Conservation (phyloP, 2,113 vertebrate genomes). For the Otolemur garnettii region DNA sequence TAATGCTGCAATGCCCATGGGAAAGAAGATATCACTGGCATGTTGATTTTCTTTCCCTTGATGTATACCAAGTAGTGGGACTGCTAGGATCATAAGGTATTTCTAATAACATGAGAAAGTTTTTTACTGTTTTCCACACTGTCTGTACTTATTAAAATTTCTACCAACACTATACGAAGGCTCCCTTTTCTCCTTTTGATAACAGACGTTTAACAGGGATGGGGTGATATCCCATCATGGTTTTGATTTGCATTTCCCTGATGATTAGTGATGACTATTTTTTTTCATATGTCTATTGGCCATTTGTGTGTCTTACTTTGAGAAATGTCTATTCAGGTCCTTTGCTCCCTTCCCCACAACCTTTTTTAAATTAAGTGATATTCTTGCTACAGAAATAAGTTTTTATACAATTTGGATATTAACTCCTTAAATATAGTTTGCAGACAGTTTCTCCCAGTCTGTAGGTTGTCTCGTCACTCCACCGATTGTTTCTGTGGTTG, state of each 20-base stretch:
- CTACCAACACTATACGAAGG: not conserved
- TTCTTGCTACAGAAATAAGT: not conserved
- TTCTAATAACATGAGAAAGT: not conserved
- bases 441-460: not conserved
- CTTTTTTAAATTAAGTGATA: not conserved
- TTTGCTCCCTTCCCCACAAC: not conserved
- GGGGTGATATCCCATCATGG: not conserved
- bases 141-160: not conserved
- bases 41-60: not conserved
- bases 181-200: not conserved
- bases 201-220: not conserved
- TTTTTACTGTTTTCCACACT: not conserved
- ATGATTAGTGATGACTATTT: not conserved
- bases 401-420: not conserved
- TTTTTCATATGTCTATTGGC: not conserved
- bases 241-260: not conserved
- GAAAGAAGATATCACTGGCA: not conserved
- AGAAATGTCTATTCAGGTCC: not conserved
- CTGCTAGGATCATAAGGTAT: not conserved
- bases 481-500: not conserved
- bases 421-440: not conserved
- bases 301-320: too few relatives aligned
- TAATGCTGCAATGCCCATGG: not conserved
- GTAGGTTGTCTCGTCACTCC: not conserved
- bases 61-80: not conserved